Conservation (phyloP, 2,888 invertebrate species). For the Dastarcus helophoroides region DNA sequence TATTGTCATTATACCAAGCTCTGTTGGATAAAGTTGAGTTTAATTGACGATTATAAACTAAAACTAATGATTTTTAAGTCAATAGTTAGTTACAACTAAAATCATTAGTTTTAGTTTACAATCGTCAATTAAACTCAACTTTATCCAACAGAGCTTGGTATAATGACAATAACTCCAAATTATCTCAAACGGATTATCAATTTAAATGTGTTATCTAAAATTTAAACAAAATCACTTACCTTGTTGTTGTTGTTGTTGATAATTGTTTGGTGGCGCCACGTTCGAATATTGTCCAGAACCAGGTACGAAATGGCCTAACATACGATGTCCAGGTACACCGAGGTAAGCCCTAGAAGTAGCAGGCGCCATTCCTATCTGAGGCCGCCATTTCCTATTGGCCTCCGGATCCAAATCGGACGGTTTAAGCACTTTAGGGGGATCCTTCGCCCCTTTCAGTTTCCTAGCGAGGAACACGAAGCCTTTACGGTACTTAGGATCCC, state of each 20-base stretch:
- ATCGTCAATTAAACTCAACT: too few species aligned
- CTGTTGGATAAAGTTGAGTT: too few species aligned
- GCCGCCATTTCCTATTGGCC: slow-evolving; percentile 60
- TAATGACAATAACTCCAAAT: too few species aligned
- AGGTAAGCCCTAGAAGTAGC: slow-evolving; percentile 46
- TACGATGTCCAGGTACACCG: slow-evolving; percentile 60
- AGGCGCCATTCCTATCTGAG: slow-evolving; percentile 54
- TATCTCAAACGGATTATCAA: not conserved
- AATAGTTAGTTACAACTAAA: too few species aligned
- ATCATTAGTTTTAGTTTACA: too few species aligned
- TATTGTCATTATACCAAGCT: too few species aligned
- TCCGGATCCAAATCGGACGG: slow-evolving; percentile 58
- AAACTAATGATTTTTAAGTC: too few species aligned
- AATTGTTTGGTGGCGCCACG: slow-evolving; percentile 23
- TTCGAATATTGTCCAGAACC: slow-evolving; percentile 19
- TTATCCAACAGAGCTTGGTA: too few species aligned
- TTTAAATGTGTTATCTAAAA: not conserved
- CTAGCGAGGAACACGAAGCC: slow-evolving; percentile 70
- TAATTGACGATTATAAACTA: too few species aligned
- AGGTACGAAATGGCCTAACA: slow-evolving; percentile 49
- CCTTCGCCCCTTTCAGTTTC: slow-evolving; percentile 51
- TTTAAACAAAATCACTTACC: not conserved
- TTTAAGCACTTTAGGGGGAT: slow-evolving; percentile 67
- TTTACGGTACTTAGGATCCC: slow-evolving; percentile 66
- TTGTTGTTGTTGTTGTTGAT: slow-evolving; percentile 3